Evolutionary conservation across 2,797 vertebrate species (phyloP).

Genomic region (Clarias laeviceps): DNA sequence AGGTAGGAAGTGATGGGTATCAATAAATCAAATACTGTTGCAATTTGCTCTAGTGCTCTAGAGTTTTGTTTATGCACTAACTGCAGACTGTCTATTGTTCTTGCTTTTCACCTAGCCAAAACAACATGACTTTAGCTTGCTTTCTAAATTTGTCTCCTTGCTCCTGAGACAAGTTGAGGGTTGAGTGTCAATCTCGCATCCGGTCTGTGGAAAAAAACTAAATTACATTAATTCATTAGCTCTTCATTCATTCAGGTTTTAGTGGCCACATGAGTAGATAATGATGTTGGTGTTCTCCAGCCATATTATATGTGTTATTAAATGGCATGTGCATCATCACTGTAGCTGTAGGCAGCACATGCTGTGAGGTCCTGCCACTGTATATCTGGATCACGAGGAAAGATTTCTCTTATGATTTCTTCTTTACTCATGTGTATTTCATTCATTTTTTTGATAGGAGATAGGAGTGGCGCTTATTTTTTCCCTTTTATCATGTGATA

Average conservation of each 20-base stretch:
- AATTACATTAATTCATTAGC: background rate
- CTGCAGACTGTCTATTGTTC: background rate
- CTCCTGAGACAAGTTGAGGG: too few species aligned
- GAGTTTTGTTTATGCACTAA: background rate
- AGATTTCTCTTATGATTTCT: constrained; percentile 5
- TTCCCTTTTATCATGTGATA: background rate
- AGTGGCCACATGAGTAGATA: background rate
- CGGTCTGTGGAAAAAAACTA: too few species aligned
- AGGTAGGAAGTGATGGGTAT: background rate
- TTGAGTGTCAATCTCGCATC: too few species aligned
- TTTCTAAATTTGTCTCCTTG: background rate
- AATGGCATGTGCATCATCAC: background rate
- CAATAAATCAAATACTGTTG: background rate
- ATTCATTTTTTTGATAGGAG: background rate
- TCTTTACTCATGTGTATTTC: background rate
- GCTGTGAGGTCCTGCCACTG: background rate
- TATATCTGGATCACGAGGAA: background rate
- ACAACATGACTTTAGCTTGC: background rate
- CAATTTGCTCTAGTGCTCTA: background rate
- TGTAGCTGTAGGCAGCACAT: background rate
- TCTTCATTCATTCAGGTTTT: background rate
- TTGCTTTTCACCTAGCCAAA: background rate
- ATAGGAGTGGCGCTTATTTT: background rate
- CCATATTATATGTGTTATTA: background rate
- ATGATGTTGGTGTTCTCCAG: background rate